Conservation (phyloP, 2,113 vertebrate species). For the Indicator indicator region DNA sequence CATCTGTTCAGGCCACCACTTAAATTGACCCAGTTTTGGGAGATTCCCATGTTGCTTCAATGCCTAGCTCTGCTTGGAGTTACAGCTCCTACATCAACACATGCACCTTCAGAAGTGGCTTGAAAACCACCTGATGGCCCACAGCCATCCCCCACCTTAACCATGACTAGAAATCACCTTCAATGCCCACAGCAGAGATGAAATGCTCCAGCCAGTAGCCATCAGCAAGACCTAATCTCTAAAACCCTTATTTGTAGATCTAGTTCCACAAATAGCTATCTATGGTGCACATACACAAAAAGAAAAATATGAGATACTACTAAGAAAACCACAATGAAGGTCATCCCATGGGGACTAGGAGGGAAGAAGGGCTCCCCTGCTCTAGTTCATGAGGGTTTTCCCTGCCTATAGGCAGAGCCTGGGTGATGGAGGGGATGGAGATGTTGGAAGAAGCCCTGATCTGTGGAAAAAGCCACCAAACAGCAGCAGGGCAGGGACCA, state of each 20-base stretch:
- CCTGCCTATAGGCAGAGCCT: conserved; percentile 67
- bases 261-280: neutral
- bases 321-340: neutral
- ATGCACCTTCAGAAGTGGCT: neutral
- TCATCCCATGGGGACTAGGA: neutral
- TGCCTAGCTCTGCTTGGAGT: neutral
- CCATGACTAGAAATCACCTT: neutral
- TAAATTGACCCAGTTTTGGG: too few relatives aligned
- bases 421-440: conserved; percentile 25
- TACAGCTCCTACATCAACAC: fast-evolving
- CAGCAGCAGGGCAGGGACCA: conserved; percentile 37
- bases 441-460: conserved; percentile 47
- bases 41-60: neutral
- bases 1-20: neutral
- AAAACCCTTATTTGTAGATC: neutral
- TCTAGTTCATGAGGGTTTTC: conserved; percentile 67
- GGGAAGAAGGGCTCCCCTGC: neutral
- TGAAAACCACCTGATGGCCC: neutral
- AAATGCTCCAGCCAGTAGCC: neutral
- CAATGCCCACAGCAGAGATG: neutral
- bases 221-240: neutral
- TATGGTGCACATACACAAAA: fast-evolving
- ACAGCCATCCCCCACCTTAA: neutral
- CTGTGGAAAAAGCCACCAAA: conserved; percentile 23
- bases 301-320: neutral